Base-by-base conservation (phyloP, 2,888 invertebrate species). In the Hybos culiciformis region DNA sequence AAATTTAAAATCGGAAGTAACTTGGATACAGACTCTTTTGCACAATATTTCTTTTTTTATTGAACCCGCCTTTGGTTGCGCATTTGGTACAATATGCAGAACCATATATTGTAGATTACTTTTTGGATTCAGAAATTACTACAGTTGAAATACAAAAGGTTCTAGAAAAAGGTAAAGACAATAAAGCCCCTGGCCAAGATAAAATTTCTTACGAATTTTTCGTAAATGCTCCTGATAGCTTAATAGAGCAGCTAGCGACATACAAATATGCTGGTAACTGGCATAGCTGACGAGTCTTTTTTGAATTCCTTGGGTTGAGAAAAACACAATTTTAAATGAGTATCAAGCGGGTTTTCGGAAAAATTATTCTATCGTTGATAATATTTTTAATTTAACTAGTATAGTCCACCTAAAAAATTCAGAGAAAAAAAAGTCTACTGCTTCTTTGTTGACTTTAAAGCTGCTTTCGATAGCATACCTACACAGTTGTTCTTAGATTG, bases 341-440 rank as follows among this genome's bases (percentile, higher is more conserved):
- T 42, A 34, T 37, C 42, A 42, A 34, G 42, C 42, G 3, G 37
- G 42, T 3, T 42, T 42, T 34, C 26, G n/a, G n/a, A n/a, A n/a
- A n/a, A n/a, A n/a, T n/a, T n/a, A n/a, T n/a, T n/a, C n/a, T n/a
- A n/a, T n/a, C 37, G 12, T 42, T 4, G 42, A 42, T n/a, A 21
- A 42, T 12, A n/a, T n/a, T 18, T 42, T 36, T 20, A 32, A 15
- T 11, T 12, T 41, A 8, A 18, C 26, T 8, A 32, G 41, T n/a
- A 41, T 41, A 14, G 41, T 19, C 20, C 17, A 4, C 8, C 19
- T 9, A 12, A 17, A 2, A 15, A 18, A 5, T 19, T 29, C n/a
- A 32, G 12, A 12, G 8, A 41, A 7, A 41, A n/a, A 21, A 20
- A 42, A 23, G 18, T 12, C 12, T 6, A 11, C 17, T 9, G 33